Evolutionary conservation across 2,797 vertebrate species (phyloP), one percentile per base, ranked within the genome.

Genomic region (Rostrhamus sociabilis): DNA sequence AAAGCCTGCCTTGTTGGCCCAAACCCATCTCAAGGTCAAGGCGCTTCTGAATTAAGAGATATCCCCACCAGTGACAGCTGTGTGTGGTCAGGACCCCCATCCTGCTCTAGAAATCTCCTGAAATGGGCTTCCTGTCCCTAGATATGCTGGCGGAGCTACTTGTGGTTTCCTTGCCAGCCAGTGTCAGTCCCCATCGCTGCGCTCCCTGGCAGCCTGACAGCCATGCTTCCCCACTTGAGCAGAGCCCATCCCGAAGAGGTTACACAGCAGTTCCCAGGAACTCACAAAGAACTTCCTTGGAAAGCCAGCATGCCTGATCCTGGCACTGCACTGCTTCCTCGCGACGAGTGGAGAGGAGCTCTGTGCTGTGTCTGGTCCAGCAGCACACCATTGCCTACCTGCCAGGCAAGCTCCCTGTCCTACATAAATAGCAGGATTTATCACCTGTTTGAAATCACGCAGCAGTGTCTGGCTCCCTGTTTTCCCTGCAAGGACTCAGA

Each of bases 181-280:
- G 0, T 2, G 15, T 42, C 25, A 8, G 38, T 32, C 6, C 34
- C 52, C 4, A 4, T 15, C 0, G 0, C 71, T 50, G 42, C 0
- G 0, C 14, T 85, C 40, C 36, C 63, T 59, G 81, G 50, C 45
- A 90, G 23, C 56, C 56, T 63, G 50, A 34, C 63, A 83, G 66
- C 62, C 74, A 31, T 0, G 0, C 34, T 47, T 4, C 22, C 12
- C 13, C 0, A 14, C 21, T 23, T 3, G 8, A 58, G 60, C 77
- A 84, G 58, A 85, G 34, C 59, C 45, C 3, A 4, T 71, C 43
- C n/a, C 0, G 0, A 32, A 48, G 43, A 63, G 11, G 36, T 56
- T 73, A 38, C 13, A 1, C 71, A 91, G 68, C 60, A 48, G 2
- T 91, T 95, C 93, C 75, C 4, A 5, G 62, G 91, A 97, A 86